Base-by-base conservation (phyloP, 2,113 vertebrate species). In the Vulpes lagopus region DNA sequence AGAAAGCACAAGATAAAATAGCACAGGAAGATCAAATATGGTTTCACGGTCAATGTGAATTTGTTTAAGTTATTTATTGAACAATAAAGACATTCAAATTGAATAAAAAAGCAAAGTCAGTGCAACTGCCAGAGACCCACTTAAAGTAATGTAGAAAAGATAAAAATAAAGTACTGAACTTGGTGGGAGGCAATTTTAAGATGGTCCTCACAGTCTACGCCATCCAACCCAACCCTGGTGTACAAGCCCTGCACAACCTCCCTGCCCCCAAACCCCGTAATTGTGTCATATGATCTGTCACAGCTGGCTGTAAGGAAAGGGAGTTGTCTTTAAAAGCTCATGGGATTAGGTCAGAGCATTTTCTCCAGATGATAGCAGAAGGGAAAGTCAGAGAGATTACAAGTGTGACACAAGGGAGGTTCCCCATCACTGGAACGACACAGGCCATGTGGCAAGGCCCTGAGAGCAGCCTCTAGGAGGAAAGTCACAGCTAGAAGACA, bases 151-250 rank as follows among this genome's bases (percentile, higher is more conserved):
- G 3, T 60, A 55, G 67, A 57, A 53, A 57, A 74, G n/a, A 35
- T 57, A 23, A 85, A 73, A 43, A 80, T 59, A 53, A 80, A 55
- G 59, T 35, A 32, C 9, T 17, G 19, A 35, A 30, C 27, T 1
- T 3, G 2, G 25, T 55, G 60, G 30, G 27, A 2, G 38, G 32
- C 25, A 43, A 55, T 71, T 69, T 43, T 35, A 49, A 59, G 35
- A 38, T 17, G 30, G 32, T 23, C 88, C 25, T 5, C 25, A 7
- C 32, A 59, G 9, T 6, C 22, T 5, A 19, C 32, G 2, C 19
- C 8, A 4, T 19, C 55, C 3, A 11, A 5, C 74, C 35, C 17
- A 6, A 17, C 1, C 5, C 62, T 5, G 35, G 53, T 2, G 11
- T 35, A 2, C 5, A 1, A 8, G 22, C 9, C 79, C 35, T 35